phyloP scores from a whole-genome alignment of 1,140 invertebrate species.

The Plectus sambesii region DNA sequence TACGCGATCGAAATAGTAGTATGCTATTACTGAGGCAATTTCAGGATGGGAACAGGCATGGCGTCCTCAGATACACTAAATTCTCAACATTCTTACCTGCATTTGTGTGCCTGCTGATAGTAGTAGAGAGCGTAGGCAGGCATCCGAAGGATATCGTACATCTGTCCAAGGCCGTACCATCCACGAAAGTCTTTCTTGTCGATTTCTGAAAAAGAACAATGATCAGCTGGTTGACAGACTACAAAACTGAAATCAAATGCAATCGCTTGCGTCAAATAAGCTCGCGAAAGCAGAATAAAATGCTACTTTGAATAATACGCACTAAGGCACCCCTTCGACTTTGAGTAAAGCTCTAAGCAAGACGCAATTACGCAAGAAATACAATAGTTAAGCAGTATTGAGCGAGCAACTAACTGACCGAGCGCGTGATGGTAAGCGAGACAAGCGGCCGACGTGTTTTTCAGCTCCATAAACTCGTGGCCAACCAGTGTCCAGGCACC shows the following conservation, averaged over 20 bases:
- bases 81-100: slow-evolving; percentile 58
- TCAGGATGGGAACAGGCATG: no score
- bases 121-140: slow-evolving; percentile 89
- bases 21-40: no score
- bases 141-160: slow-evolving; percentile 93
- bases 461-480: slow-evolving; percentile 97
- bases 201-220: slow-evolving; percentile 59
- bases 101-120: slow-evolving; percentile 83
- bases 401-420: slow-evolving; percentile 53
- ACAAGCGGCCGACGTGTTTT: slow-evolving; percentile 91
- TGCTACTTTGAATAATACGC: not conserved
- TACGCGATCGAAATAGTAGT: no score
- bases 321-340: no score
- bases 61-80: no score
- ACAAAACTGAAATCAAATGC: not conserved
- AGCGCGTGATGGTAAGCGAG: slow-evolving; percentile 92
- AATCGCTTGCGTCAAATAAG: not conserved
- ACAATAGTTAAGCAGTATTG: slow-evolving; percentile 1
- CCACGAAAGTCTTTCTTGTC: slow-evolving; percentile 85
- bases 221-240: not conserved
- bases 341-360: no score
- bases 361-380: slow-evolving; percentile 6
- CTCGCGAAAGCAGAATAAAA: not conserved
- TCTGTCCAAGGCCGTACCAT: slow-evolving; percentile 97
- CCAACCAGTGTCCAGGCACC: slow-evolving; percentile 94